Evolutionary conservation across 2,888 invertebrate genomes (phyloP).

Genomic region (Erannis defoliaria): DNA sequence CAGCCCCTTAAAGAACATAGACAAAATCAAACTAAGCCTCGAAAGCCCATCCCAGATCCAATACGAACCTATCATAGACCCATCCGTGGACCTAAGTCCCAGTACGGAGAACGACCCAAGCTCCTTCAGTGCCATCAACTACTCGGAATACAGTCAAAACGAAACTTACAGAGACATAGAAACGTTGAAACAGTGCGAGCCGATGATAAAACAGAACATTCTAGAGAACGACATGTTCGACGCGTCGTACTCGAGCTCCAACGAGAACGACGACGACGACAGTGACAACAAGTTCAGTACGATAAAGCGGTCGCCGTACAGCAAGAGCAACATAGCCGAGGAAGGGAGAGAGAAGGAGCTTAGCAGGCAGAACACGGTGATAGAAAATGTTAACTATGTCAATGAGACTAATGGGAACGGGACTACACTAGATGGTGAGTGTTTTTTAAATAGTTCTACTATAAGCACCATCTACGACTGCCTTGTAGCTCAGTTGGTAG

Average conservation of each 20-base stretch:
- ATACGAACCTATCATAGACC: conserved; percentile 81
- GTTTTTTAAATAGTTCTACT: too few relatives aligned
- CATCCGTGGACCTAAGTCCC: conserved; percentile 74
- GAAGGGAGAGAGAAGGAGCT: conserved; percentile 65
- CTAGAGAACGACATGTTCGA: conserved; percentile 84
- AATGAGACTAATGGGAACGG: conserved; percentile 82
- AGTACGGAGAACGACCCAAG: conserved; percentile 72
- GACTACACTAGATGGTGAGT: conserved; percentile 73
- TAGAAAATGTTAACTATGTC: conserved; percentile 81
- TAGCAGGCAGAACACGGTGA: conserved; percentile 81
- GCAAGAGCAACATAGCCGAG: conserved; percentile 76
- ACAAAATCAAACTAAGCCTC: conserved; percentile 81
- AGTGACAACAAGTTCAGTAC: conserved; percentile 91
- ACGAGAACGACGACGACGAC: conserved; percentile 87
- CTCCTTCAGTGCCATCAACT: conserved; percentile 75
- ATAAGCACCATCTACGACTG: too few relatives aligned
- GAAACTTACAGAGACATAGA: conserved; percentile 66
- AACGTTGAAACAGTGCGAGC: conserved; percentile 72
- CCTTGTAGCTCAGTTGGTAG: too few relatives aligned
- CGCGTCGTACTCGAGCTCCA: conserved; percentile 80
- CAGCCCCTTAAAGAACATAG: conserved; percentile 80
- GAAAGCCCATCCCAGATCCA: conserved; percentile 83
- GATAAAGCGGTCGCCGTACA: conserved; percentile 90
- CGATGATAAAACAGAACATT: conserved; percentile 84
- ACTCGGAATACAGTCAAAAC: conserved; percentile 59